Conservation (phyloP, 2,888 invertebrate genomes). For the Globia sparganii region DNA sequence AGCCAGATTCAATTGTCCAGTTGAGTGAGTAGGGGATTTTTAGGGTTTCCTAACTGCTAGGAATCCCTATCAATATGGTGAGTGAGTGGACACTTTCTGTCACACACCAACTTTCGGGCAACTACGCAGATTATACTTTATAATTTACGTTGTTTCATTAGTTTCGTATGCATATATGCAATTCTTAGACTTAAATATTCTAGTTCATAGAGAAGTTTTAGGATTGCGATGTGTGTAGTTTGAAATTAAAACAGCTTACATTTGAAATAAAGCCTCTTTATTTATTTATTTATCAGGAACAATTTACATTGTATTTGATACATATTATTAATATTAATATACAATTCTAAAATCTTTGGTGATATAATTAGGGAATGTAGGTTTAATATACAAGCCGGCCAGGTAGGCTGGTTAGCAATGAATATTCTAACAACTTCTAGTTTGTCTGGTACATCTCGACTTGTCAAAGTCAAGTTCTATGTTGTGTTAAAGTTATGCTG, state of each 20-base stretch:
- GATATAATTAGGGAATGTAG: constrained; percentile 23
- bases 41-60: constrained; percentile 59
- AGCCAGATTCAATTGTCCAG: constrained; percentile 63
- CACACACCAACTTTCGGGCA: constrained; percentile 21
- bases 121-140: neutral
- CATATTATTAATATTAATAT: too few species aligned
- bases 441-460: constrained; percentile 33
- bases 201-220: neutral
- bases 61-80: constrained; percentile 54
- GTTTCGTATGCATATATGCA: too few species aligned
- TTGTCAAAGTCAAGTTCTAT: constrained; percentile 21
- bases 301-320: too few species aligned
- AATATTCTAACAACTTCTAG: constrained; percentile 56
- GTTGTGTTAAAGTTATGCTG: neutral
- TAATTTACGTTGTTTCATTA: neutral
- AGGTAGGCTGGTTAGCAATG: constrained; percentile 48
- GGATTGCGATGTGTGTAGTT: neutral
- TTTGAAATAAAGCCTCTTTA: constrained; percentile 26
- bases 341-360: too few species aligned
- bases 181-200: neutral
- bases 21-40: constrained; percentile 59
- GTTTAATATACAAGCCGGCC: constrained; percentile 49
- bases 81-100: constrained; percentile 26
- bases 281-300: too few species aligned
- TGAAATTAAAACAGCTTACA: constrained; percentile 4